Evolutionary conservation across 2,113 vertebrate species (phyloP).

Genomic region (Isurus oxyrinchus): DNA sequence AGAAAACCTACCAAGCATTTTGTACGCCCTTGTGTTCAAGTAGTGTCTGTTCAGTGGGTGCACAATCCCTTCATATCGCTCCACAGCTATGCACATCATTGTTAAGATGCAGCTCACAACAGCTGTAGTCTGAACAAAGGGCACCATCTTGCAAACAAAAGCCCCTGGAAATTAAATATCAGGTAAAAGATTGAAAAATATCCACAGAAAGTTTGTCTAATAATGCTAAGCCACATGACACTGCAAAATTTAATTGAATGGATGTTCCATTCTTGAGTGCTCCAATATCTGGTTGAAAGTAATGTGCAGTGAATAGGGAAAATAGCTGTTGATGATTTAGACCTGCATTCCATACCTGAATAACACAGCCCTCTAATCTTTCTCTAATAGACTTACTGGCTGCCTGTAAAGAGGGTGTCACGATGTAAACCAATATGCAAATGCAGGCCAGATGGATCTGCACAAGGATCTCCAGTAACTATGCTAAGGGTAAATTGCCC

Average conservation of each 20-base stretch:
- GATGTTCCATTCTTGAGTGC: background rate
- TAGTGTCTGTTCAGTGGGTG: constrained; percentile 66
- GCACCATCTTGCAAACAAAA: constrained; percentile 69
- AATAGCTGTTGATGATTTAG: background rate
- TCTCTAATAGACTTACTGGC: background rate
- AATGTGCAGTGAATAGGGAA: background rate
- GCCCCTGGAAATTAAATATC: constrained; percentile 50
- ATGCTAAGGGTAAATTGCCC: too few relatives aligned
- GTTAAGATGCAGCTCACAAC: constrained; percentile 70
- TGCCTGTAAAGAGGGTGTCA: too few relatives aligned
- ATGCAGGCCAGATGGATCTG: too few relatives aligned
- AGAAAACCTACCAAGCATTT: constrained; percentile 58
- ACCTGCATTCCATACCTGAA: background rate
- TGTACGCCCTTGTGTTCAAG: constrained; percentile 63
- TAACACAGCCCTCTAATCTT: too few relatives aligned
- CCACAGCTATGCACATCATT: constrained; percentile 72
- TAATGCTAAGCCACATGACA: background rate
- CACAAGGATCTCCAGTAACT: too few relatives aligned
- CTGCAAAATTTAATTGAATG: background rate
- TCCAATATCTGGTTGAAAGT: background rate
- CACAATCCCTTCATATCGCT: constrained; percentile 71
- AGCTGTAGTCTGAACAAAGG: constrained; percentile 70
- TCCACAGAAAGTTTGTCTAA: background rate
- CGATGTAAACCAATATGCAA: too few relatives aligned
- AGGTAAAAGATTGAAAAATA: background rate